Evolutionary conservation across 2,888 invertebrate species (phyloP).

Genomic region (Therioaphis trifolii): DNA sequence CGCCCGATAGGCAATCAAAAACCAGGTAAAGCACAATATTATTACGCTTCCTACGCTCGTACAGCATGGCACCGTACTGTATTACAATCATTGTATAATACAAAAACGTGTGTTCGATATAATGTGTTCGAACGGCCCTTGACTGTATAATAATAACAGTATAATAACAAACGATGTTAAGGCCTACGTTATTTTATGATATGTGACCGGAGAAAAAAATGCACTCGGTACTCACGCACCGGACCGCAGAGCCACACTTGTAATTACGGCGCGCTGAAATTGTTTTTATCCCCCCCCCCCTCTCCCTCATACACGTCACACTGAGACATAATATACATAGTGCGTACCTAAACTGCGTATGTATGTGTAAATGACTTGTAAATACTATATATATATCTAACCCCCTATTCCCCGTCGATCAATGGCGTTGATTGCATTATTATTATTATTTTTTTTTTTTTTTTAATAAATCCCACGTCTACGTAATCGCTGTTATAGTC

Average conservation of each 20-base stretch:
- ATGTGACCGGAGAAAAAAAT: not conserved
- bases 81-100: not conserved
- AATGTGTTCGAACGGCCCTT: constrained; percentile 3
- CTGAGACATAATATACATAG: not conserved
- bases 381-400: not conserved
- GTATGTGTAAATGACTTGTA: no score
- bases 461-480: constrained; percentile 23
- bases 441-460: not conserved
- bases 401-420: not conserved
- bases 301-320: not conserved
- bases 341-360: no score
- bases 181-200: not conserved
- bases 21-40: not conserved
- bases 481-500: constrained; percentile 43
- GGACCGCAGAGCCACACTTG: not conserved
- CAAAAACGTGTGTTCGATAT: not conserved
- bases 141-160: not conserved
- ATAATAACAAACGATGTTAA: constrained; percentile 14
- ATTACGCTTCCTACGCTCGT: not conserved
- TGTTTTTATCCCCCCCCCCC: not conserved
- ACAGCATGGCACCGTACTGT: no score
- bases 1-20: not conserved
- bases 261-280: constrained; percentile 3
- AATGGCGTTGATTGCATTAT: constrained; percentile 1
- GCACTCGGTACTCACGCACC: not conserved